These are phyloP conservation scores for Andrena trimmerana DNA, from an alignment of 2,888 invertebrate species.

Conservation along the genomic window DNA sequence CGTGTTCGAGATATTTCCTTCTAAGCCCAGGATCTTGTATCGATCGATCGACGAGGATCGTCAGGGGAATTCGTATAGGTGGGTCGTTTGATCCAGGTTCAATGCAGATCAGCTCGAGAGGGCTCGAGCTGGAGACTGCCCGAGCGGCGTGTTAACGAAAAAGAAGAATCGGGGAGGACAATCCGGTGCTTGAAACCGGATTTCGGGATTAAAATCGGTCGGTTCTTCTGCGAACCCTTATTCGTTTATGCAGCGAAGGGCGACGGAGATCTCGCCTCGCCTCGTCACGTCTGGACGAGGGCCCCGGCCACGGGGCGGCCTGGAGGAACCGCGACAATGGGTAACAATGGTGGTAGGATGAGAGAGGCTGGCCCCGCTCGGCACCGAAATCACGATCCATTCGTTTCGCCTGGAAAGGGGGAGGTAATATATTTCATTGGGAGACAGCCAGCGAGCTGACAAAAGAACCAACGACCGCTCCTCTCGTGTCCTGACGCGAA, in stretches of 20 bases:
- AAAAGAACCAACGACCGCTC: conserved; percentile 41
- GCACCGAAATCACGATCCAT: conserved; percentile 67
- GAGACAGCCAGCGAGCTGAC: conserved; percentile 45
- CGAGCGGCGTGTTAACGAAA: conserved; percentile 59
- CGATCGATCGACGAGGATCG: conserved; percentile 1
- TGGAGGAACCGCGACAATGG: conserved; percentile 64
- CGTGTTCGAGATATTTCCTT: no score
- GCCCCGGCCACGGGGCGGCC: conserved; percentile 22
- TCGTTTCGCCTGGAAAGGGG: conserved; percentile 54
- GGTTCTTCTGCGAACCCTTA: conserved; percentile 62
- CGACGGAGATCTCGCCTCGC: conserved; percentile 69
- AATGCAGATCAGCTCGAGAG: neutral
- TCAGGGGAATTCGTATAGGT: neutral
- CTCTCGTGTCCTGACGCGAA: conserved; percentile 45
- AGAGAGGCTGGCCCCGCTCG: conserved; percentile 20
- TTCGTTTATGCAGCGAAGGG: conserved; percentile 61
- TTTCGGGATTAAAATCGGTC: conserved; percentile 75
- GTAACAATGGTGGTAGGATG: conserved; percentile 50
- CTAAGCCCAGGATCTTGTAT: neutral
- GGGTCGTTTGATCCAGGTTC: neutral
- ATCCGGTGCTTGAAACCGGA: conserved; percentile 81
- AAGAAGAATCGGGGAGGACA: conserved; percentile 71
- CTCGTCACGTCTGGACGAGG: conserved; percentile 49
- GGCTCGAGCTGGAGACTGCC: conserved; percentile 32
- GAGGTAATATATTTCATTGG: conserved; percentile 65